A percentile compares a stretch with the other conserved stretches of the same genome.
These are phyloP conservation scores for Amblyraja radiata DNA, from an alignment of 2,797 vertebrate species.

Conservation along the genomic window DNA sequence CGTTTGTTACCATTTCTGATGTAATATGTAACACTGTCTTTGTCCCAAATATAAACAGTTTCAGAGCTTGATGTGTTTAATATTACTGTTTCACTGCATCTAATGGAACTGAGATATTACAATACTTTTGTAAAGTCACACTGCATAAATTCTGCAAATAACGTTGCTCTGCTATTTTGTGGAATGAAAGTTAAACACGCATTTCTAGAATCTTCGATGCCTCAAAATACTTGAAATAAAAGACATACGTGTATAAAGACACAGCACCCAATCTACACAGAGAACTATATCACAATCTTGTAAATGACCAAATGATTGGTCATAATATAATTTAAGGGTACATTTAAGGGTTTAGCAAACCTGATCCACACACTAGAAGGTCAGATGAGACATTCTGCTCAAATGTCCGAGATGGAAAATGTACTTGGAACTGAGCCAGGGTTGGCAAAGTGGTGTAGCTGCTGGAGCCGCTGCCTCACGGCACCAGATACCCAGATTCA, in stretches of 20 bases:
- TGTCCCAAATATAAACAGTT: background rate
- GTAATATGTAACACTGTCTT: background rate
- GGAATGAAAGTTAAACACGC: background rate
- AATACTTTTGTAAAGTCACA: background rate
- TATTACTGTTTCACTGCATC: background rate
- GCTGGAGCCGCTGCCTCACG: too few species aligned
- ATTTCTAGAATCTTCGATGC: background rate
- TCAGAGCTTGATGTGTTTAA: background rate
- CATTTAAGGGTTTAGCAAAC: too few species aligned
- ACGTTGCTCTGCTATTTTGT: background rate
- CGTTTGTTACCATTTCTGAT: background rate
- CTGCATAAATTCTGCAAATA: background rate
- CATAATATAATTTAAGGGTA: too few species aligned
- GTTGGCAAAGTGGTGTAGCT: too few species aligned
- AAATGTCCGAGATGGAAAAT: background rate
- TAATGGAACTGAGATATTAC: background rate
- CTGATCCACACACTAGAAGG: too few species aligned
- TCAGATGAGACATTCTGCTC: background rate
- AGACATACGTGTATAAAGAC: background rate
- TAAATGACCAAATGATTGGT: too few species aligned
- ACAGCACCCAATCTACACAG: background rate
- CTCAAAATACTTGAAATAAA: background rate
- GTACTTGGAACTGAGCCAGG: too few species aligned
- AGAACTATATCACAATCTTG: background rate
- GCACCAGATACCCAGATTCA: too few species aligned